phyloP scores from a whole-genome alignment of 2,113 vertebrate species.

The Recurvirostra avosetta region DNA sequence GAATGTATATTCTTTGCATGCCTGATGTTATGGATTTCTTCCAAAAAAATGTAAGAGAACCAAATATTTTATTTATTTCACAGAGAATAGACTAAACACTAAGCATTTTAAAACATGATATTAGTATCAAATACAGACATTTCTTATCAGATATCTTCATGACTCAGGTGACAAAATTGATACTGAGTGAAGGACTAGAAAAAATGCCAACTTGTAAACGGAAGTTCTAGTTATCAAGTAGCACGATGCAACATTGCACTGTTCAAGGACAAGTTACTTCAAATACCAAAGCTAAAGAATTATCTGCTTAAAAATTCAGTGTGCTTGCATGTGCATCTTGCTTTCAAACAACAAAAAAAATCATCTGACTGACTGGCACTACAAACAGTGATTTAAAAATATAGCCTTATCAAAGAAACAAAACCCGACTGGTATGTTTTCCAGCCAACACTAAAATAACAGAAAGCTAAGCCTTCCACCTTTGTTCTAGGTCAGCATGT shows the following conservation, averaged over 20 bases:
- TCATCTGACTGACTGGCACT: conserved; percentile 49
- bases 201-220: not conserved
- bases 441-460: not conserved
- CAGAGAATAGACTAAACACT: not conserved
- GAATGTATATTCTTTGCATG: accelerated
- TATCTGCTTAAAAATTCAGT: not conserved
- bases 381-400: conserved; percentile 22
- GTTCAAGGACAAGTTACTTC: conserved; percentile 29
- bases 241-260: not conserved
- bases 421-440: not conserved
- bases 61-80: not conserved
- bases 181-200: not conserved
- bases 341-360: not conserved
- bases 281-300: not conserved
- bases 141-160: not conserved
- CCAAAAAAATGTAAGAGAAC: not conserved
- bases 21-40: not conserved
- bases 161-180: not conserved
- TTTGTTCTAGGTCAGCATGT: conserved; percentile 42
- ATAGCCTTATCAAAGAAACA: conserved; percentile 2
- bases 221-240: not conserved
- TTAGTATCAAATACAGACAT: not conserved
- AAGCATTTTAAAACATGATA: not conserved
- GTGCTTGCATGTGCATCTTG: not conserved
- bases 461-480: conserved; percentile 6